Base-by-base conservation (phyloP, 2,888 invertebrate genomes). In the Hemicrepidius hirtus region DNA sequence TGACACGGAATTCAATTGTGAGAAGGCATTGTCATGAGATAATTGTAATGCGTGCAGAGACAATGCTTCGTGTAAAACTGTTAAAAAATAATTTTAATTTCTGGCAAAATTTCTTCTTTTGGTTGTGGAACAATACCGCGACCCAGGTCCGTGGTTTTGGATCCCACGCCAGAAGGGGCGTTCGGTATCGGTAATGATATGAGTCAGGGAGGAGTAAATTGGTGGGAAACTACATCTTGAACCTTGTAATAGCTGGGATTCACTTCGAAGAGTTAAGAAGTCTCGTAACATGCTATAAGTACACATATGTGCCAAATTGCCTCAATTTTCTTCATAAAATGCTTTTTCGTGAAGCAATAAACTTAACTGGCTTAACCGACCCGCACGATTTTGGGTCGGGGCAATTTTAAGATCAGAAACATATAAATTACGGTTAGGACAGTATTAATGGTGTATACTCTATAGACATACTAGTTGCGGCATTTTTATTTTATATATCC, bases 141-240 rank as follows among this genome's bases (percentile, higher is more conserved):
- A 53, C 65, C 55, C 44, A 53, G 68, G 68, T 35, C 66, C 60
- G 62, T 57, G 59, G 66, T 68, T 74, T 74, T 53, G 59, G 68
- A 74, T 74, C 74, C 74, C 74, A 74, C 74, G 74, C 74, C 68
- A 70, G 40, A 71, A 71, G 71, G 74, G 74, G 74, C 71, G 74
- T 73, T 71, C 64, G 65, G 71, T 73, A 74, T 74, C 71, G 59
- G 59, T 74, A 74, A 74, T 74, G 67, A 74, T 68, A 74, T 67
- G 64, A 71, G 71, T 21, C 67, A 71, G 68, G 68, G 68, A 71
- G 68, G 63, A 68, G 68, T 71, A 74, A 68, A 74, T 73, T 71
- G 74, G 71, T 74, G 74, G 74, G 74, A 74, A 74, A 69, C 59
- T 66, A 65, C 66, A 66, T 70, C 73, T 70, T 53, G 69, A 50